Conservation (phyloP, 2,888 invertebrate species). For the Calephelis perditalis region DNA sequence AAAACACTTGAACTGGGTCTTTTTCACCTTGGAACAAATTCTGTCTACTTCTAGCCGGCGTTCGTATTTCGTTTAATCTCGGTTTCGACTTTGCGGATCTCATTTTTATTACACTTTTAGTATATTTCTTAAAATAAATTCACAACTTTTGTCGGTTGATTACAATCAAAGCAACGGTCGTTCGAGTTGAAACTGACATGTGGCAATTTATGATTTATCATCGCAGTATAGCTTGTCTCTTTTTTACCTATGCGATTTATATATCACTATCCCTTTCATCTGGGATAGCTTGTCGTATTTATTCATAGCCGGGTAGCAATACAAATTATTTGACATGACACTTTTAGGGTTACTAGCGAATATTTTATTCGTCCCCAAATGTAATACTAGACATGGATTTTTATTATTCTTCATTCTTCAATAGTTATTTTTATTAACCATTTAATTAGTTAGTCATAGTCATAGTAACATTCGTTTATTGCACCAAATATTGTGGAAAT, state of each 20-base stretch:
- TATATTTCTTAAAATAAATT: conserved; percentile 5
- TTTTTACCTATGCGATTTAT: conserved; percentile 20
- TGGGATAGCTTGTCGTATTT: conserved; percentile 25
- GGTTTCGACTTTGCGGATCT: conserved; percentile 70
- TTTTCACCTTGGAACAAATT: conserved; percentile 59
- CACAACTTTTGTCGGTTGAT: conserved; percentile 30
- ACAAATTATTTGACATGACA: conserved; percentile 23
- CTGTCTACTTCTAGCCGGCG: conserved; percentile 65
- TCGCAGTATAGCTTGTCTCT: conserved; percentile 29
- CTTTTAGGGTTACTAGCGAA: conserved; percentile 20
- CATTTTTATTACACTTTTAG: conserved; percentile 45
- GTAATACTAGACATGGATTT: no score
- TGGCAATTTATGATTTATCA: conserved; percentile 3
- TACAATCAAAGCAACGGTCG: conserved; percentile 67
- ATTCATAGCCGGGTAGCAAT: conserved; percentile 36
- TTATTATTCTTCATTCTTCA: no score
- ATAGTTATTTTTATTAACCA: no score
- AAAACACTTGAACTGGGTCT: conserved; percentile 93
- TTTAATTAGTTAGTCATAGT: no score
- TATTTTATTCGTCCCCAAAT: neutral
- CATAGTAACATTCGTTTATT: no score
- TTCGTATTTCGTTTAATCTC: conserved; percentile 62
- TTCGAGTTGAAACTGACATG: conserved; percentile 42
- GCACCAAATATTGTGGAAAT: no score
- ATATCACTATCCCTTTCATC: conserved; percentile 30